phyloP scores from a whole-genome alignment of 2,888 invertebrate genomes.

The Odontocerum albicorne region DNA sequence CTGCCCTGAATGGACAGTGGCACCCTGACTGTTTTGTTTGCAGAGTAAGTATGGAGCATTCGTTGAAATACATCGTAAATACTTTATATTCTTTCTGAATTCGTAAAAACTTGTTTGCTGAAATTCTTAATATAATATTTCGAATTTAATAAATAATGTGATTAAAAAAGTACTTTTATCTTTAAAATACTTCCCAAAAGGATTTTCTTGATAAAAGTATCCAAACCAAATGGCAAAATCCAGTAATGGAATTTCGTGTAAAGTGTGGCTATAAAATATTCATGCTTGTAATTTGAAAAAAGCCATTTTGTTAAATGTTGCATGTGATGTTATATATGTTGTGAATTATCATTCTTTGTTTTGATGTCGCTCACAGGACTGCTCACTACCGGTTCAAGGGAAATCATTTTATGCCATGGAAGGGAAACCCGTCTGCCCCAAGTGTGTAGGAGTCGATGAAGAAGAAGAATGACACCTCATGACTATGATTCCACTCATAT shows the following conservation, averaged over 20 bases:
- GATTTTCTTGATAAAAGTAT: no score
- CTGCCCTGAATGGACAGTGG: conserved; percentile 97
- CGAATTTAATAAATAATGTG: no score
- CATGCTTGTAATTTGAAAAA: no score
- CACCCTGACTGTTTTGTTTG: conserved; percentile 99
- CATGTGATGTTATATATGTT: background rate
- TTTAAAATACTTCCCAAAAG: no score
- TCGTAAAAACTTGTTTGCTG: no score
- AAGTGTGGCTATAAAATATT: no score
- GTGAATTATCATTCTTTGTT: conserved; percentile 19
- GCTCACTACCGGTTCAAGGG: conserved; percentile 89
- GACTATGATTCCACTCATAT: conserved; percentile 39
- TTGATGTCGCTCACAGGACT: conserved; percentile 72
- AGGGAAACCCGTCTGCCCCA: conserved; percentile 93
- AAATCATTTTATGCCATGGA: conserved; percentile 98
- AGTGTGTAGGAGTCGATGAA: conserved; percentile 90
- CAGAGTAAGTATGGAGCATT: conserved; percentile 83
- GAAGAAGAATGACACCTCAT: conserved; percentile 61
- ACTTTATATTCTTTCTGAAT: no score
- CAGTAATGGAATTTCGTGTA: no score
- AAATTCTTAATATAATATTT: no score
- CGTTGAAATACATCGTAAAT: no score
- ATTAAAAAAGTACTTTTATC: no score
- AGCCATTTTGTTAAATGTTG: background rate
- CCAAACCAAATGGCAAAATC: no score